These are phyloP conservation scores for Cataglyphis cursor DNA, from an alignment of 2,888 invertebrate species.

Conservation along the genomic window DNA sequence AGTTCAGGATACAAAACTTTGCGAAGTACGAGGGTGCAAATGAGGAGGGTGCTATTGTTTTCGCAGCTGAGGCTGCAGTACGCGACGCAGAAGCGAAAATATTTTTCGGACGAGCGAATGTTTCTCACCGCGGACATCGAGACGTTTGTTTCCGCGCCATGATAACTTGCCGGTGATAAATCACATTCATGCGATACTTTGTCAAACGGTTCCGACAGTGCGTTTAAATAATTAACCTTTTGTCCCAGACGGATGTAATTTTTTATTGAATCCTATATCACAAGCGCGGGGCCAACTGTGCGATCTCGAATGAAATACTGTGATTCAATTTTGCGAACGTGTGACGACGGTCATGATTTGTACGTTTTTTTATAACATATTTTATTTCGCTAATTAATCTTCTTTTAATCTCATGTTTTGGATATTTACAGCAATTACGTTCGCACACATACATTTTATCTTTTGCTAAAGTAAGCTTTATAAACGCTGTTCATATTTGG, in stretches of 20 bases:
- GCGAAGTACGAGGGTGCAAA: slow-evolving; percentile 21
- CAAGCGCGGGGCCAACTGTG: slow-evolving; percentile 1
- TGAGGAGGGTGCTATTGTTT: slow-evolving; percentile 1
- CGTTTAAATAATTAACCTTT: slow-evolving; percentile 71
- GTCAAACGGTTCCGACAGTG: slow-evolving; percentile 61
- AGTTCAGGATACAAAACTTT: slow-evolving; percentile 42
- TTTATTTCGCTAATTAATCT: slow-evolving; percentile 47
- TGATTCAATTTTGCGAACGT: slow-evolving; percentile 47
- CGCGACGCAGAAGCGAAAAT: slow-evolving; percentile 56
- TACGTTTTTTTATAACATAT: slow-evolving; percentile 38
- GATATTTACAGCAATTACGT: slow-evolving; percentile 22
- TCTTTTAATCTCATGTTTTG: slow-evolving; percentile 30
- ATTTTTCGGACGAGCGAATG: slow-evolving; percentile 65
- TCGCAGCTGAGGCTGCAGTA: background rate
- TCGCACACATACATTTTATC: background rate
- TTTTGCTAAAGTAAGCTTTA: background rate
- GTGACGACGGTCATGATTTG: slow-evolving; percentile 45
- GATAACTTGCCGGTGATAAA: slow-evolving; percentile 56
- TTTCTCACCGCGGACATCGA: slow-evolving; percentile 55
- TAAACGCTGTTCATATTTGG: background rate
- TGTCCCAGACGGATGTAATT: slow-evolving; percentile 55
- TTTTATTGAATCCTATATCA: slow-evolving; percentile 60
- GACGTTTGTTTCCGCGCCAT: slow-evolving; percentile 60
- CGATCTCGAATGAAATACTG: slow-evolving; percentile 49
- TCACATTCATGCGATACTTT: slow-evolving; percentile 59